A percentile compares a stretch with the other conserved stretches of the same genome.
phyloP scores from a whole-genome alignment of 1,140 invertebrate species.

The Drosophila simulans region DNA sequence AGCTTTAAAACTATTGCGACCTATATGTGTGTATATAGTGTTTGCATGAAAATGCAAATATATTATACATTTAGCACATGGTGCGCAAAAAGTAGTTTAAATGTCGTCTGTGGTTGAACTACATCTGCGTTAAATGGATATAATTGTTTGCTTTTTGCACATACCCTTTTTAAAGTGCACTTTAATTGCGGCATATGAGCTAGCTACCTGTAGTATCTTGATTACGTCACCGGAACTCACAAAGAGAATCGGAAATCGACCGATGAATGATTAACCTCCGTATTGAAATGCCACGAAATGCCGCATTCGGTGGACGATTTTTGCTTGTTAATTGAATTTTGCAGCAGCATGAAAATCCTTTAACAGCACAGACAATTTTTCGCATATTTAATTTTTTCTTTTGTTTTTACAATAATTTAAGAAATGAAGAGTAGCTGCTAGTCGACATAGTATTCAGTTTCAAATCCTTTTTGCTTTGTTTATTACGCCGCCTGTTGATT shows the following conservation, averaged over 20 bases:
- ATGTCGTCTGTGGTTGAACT: slow-evolving; percentile 12
- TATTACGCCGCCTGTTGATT: slow-evolving; percentile 55
- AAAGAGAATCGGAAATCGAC: slow-evolving; percentile 6
- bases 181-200: slow-evolving; percentile 30
- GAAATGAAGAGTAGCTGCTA: not conserved
- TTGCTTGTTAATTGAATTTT: not conserved
- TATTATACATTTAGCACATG: slow-evolving; percentile 3
- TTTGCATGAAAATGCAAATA: not conserved
- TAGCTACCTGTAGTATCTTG: slow-evolving; percentile 11
- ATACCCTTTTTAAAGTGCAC: slow-evolving; percentile 14
- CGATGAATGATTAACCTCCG: slow-evolving; percentile 14
- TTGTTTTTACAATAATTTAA: not conserved
- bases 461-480: slow-evolving; percentile 16
- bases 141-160: slow-evolving; percentile 27
- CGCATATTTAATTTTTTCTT: not conserved
- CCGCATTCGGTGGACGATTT: not conserved
- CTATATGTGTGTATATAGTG: not conserved
- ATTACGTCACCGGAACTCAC: slow-evolving; percentile 20
- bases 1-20: slow-evolving; percentile 31
- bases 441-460: not conserved
- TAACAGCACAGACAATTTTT: not conserved
- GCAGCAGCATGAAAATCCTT: not conserved
- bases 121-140: slow-evolving; percentile 36
- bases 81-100: slow-evolving; percentile 24
- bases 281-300: not conserved